Conservation (phyloP, 2,888 invertebrate genomes). For the Melanostoma scalare region DNA sequence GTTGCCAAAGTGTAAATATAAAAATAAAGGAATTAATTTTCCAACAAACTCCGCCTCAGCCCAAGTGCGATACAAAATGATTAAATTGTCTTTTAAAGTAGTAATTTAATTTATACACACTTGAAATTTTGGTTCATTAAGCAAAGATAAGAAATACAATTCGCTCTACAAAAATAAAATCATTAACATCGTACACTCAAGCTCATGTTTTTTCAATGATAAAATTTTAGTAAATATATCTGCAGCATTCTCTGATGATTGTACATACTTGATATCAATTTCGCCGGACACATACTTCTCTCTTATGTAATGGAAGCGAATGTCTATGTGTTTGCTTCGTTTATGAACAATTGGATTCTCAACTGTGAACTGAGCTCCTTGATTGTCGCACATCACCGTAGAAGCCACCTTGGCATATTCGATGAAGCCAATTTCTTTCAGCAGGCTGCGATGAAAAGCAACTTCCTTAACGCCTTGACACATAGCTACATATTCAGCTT, state of each 20-base stretch:
- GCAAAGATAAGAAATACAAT: neutral
- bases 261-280: conserved; percentile 48
- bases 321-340: conserved; percentile 50
- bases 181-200: too few species aligned
- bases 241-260: conserved; percentile 48
- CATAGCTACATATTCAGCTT: too few species aligned
- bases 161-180: neutral
- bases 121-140: neutral
- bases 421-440: conserved; percentile 44
- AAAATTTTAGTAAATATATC: conserved; percentile 57
- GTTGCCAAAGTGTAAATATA: too few species aligned
- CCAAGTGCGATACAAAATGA: conserved; percentile 1
- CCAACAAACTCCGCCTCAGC: conserved; percentile 6
- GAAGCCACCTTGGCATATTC: too few species aligned
- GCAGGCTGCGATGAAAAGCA: too few species aligned
- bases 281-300: conserved; percentile 24
- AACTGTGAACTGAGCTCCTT: too few species aligned
- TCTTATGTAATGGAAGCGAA: conserved; percentile 56
- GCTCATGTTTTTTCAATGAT: conserved; percentile 44
- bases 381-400: too few species aligned
- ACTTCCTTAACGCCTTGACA: too few species aligned
- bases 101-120: neutral
- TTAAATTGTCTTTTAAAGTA: neutral
- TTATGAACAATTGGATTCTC: conserved; percentile 51
- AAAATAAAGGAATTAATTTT: conserved; percentile 1